Percentiles rank a stretch among this genome's conserved stretches.
phyloP scores from a whole-genome alignment of 2,113 vertebrate species.

The Elaphurus davidianus region DNA sequence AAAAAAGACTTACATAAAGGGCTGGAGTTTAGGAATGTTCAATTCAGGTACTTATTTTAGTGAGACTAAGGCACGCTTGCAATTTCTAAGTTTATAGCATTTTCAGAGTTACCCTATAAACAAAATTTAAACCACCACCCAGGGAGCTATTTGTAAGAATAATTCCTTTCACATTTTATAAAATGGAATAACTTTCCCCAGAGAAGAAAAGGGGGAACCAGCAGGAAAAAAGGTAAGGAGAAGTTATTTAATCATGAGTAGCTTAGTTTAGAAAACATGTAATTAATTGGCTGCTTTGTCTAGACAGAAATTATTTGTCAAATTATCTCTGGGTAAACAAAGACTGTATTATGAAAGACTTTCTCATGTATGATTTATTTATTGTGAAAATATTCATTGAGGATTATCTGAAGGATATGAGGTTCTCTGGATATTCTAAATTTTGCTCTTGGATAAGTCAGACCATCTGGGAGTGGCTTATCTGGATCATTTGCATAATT shows the following conservation, averaged over 20 bases:
- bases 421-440: slow-evolving; percentile 38
- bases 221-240: not conserved
- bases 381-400: slow-evolving; percentile 38
- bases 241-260: slow-evolving; percentile 8
- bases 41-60: slow-evolving; percentile 4
- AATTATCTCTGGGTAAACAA: slow-evolving; percentile 6
- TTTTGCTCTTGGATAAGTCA: slow-evolving; percentile 52
- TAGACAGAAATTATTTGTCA: slow-evolving; percentile 48
- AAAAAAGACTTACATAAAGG: not conserved
- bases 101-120: slow-evolving; percentile 61
- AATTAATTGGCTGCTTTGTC: slow-evolving; percentile 43
- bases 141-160: slow-evolving; percentile 49
- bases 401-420: slow-evolving; percentile 26
- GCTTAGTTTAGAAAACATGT: slow-evolving; percentile 6
- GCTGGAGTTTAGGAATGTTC: not conserved
- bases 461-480: slow-evolving; percentile 61
- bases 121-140: slow-evolving; percentile 41
- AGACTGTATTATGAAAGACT: not conserved
- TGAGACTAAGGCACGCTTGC: not conserved
- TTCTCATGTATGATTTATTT: slow-evolving; percentile 30
- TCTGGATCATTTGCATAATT: slow-evolving; percentile 57
- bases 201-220: not conserved
- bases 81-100: slow-evolving; percentile 10
- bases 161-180: slow-evolving; percentile 49
- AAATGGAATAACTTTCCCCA: slow-evolving; percentile 34